Evolutionary conservation across 2,113 vertebrate genomes (phyloP).

Genomic region (Rhagologus leucostigma): DNA sequence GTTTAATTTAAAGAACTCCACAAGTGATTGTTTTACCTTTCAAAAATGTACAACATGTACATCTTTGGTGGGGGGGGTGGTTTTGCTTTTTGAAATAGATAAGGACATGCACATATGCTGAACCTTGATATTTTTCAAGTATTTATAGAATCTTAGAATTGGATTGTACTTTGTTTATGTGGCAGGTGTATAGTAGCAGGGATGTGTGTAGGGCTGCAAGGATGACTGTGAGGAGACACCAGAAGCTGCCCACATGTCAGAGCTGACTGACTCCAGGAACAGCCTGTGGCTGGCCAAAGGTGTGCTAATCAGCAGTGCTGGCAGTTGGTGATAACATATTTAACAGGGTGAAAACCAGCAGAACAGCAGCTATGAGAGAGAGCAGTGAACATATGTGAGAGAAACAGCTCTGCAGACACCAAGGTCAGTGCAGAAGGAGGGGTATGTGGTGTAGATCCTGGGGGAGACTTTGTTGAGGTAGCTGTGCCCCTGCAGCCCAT

Average conservation of each 20-base stretch:
- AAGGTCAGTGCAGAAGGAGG: neutral
- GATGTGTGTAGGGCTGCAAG: neutral
- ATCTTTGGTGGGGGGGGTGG: neutral
- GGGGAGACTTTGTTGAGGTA: neutral
- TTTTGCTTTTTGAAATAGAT: neutral
- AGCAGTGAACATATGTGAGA: neutral
- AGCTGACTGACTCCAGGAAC: neutral
- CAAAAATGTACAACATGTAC: neutral
- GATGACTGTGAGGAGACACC: neutral
- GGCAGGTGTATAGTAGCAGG: neutral
- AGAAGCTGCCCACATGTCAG: neutral
- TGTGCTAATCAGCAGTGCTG: neutral
- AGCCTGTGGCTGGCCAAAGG: neutral
- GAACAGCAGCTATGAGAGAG: neutral
- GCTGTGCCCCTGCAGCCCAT: neutral
- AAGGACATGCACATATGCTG: neutral
- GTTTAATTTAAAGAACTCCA: neutral
- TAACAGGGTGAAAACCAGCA: neutral
- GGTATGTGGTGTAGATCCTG: rapidly evolving
- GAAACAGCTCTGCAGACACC: neutral
- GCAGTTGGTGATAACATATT: neutral
- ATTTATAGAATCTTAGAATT: neutral
- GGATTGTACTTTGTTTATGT: neutral
- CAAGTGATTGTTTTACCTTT: neutral
- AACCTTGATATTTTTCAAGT: neutral